Conservation (phyloP, 1,140 invertebrate species). For the Ganaspis sp. region DNA sequence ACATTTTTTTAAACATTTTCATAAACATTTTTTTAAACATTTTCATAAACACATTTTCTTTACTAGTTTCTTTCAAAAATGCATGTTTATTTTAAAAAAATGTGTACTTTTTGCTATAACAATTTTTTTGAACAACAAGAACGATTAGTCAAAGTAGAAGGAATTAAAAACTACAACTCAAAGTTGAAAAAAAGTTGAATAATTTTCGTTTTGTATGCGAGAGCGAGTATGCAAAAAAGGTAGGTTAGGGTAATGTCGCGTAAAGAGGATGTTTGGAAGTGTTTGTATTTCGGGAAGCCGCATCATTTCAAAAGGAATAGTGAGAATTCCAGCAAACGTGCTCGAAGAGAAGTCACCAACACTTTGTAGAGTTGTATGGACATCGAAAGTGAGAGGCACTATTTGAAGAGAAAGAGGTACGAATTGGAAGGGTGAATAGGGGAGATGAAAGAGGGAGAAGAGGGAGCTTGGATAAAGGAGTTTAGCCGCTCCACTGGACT, state of each 20-base stretch:
- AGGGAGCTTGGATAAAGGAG: conserved; percentile 58
- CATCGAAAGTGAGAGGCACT: background rate
- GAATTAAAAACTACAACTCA: no score
- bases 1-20: no score
- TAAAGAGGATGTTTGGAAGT: conserved; percentile 54
- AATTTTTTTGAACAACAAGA: no score
- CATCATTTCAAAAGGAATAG: conserved; percentile 39
- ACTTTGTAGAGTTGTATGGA: background rate
- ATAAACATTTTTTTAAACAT: no score
- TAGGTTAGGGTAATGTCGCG: conserved; percentile 68
- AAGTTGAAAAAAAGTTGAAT: background rate
- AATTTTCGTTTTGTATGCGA: conserved; percentile 35
- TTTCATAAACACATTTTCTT: no score
- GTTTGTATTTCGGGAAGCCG: conserved; percentile 41
- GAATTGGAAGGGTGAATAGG: background rate
- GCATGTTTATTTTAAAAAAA: no score
- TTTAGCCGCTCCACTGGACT: conserved; percentile 74
- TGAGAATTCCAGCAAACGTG: conserved; percentile 64
- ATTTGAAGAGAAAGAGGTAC: conserved; percentile 36
- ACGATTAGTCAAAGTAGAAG: no score
- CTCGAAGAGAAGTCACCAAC: conserved; percentile 36
- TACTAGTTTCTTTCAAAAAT: no score
- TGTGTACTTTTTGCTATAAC: no score
- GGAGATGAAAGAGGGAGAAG: background rate
- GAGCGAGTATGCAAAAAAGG: conserved; percentile 56